Percentiles rank a stretch among this genome's conserved stretches.
Evolutionary conservation across 2,113 vertebrate species (phyloP).

Genomic region (Lethenteron reissneri): DNA sequence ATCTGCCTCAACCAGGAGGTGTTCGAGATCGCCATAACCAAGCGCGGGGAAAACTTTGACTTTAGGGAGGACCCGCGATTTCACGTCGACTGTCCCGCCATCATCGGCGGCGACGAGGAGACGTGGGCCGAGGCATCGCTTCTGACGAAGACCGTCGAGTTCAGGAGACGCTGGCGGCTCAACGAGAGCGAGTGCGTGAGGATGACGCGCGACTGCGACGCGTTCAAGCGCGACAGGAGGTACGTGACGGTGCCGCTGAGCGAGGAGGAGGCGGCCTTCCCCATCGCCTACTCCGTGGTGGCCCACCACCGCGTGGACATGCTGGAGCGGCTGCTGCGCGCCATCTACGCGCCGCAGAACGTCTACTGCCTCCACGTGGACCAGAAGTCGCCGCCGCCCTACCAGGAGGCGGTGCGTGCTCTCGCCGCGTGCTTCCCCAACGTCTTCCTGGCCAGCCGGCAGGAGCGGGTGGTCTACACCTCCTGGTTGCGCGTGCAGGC

Average conservation of each 20-base stretch:
- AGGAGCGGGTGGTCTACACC: constrained; percentile 44
- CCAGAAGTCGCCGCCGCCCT: constrained; percentile 29
- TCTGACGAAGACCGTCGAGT: constrained; percentile 16
- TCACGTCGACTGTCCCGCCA: constrained; percentile 23
- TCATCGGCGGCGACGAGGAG: constrained; percentile 25
- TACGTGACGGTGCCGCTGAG: constrained; percentile 37
- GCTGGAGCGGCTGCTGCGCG: constrained; percentile 27
- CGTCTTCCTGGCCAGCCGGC: constrained; percentile 39
- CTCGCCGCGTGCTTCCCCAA: constrained; percentile 54
- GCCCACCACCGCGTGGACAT: constrained; percentile 47
- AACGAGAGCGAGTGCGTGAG: constrained; percentile 28
- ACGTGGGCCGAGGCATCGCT: constrained; percentile 16
- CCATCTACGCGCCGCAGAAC: constrained; percentile 40
- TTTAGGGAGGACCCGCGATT: no score
- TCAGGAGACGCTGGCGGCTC: constrained; percentile 17
- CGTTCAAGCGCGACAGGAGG: constrained; percentile 23
- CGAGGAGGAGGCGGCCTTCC: constrained; percentile 45
- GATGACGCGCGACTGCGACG: constrained; percentile 32
- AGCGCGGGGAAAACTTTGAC: no score
- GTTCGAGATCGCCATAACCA: no score
- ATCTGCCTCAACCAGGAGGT: no score
- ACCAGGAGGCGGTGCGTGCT: constrained; percentile 25
- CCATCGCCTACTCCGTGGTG: constrained; percentile 61
- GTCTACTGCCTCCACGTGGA: constrained; percentile 47
- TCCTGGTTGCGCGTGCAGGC: constrained; percentile 61